Percentiles rank a stretch among this genome's conserved stretches.
These are phyloP conservation scores for Callipepla squamata DNA, from an alignment of 2,113 vertebrate species.

Conservation along the genomic window DNA sequence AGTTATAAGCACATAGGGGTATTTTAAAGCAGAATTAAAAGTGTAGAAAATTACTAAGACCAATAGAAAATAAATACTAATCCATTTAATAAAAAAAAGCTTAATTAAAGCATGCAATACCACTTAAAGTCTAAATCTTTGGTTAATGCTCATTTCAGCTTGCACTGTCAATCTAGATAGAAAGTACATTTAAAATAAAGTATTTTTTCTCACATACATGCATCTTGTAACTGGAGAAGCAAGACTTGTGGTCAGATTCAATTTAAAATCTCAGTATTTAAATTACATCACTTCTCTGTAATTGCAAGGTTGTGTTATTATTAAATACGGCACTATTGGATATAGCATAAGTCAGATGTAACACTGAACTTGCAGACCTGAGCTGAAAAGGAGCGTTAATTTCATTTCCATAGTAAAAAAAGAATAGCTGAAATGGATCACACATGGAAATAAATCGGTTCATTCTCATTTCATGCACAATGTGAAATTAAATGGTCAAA, in stretches of 20 bases:
- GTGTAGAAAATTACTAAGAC: background rate
- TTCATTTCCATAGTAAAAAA: background rate
- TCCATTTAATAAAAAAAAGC: background rate
- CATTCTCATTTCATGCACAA: background rate
- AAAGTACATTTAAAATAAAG: background rate
- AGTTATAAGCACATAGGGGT: background rate
- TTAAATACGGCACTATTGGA: background rate
- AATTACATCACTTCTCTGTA: background rate
- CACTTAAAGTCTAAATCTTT: background rate
- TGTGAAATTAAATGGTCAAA: conserved; percentile 8
- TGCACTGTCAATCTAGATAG: background rate
- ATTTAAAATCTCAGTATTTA: background rate
- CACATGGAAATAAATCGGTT: accelerated
- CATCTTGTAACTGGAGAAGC: background rate
- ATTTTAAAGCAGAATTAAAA: background rate
- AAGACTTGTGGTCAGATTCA: background rate
- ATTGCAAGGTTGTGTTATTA: background rate
- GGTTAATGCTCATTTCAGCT: background rate
- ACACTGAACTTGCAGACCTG: background rate
- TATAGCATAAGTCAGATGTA: background rate
- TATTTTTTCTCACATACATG: background rate
- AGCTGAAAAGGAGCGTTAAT: background rate
- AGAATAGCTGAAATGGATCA: background rate
- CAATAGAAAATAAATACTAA: background rate
- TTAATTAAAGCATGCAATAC: background rate